Conservation (phyloP, 2,888 invertebrate genomes). For the Subacronicta megacephala region DNA sequence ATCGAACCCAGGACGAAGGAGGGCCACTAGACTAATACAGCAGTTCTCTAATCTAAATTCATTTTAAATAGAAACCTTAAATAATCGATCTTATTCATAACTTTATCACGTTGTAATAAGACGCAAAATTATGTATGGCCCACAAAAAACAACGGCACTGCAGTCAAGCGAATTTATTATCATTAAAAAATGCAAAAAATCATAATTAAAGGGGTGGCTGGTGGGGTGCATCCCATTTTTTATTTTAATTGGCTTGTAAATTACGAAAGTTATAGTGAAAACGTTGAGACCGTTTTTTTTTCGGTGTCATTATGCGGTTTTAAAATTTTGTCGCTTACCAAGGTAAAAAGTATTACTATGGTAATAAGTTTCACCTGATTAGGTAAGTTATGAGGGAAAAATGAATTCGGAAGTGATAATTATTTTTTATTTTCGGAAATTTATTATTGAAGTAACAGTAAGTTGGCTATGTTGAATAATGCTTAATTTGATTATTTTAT, state of each 20-base stretch:
- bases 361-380: slow-evolving; percentile 55
- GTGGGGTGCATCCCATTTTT: slow-evolving; percentile 85
- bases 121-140: slow-evolving; percentile 55
- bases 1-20: too few relatives aligned
- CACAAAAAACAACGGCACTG: slow-evolving; percentile 66
- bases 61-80: not conserved
- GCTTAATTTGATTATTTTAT: too few relatives aligned
- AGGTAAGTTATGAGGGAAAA: slow-evolving; percentile 46
- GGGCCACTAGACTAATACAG: too few relatives aligned
- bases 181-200: slow-evolving; percentile 88
- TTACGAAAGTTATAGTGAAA: slow-evolving; percentile 86
- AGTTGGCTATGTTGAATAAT: too few relatives aligned
- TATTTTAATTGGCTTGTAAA: slow-evolving; percentile 89
- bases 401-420: slow-evolving; percentile 7
- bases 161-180: slow-evolving; percentile 83
- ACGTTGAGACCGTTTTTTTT: slow-evolving; percentile 73
- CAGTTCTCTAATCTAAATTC: too few relatives aligned
- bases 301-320: slow-evolving; percentile 68
- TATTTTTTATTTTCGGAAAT: not conserved
- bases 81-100: not conserved
- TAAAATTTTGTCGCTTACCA: slow-evolving; percentile 59
- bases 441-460: not conserved
- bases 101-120: slow-evolving; percentile 30
- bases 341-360: slow-evolving; percentile 59
- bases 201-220: slow-evolving; percentile 86